Base-by-base conservation (phyloP, 92 coral and sea anemone genomes). In the Heliopora coerulea region DNA sequence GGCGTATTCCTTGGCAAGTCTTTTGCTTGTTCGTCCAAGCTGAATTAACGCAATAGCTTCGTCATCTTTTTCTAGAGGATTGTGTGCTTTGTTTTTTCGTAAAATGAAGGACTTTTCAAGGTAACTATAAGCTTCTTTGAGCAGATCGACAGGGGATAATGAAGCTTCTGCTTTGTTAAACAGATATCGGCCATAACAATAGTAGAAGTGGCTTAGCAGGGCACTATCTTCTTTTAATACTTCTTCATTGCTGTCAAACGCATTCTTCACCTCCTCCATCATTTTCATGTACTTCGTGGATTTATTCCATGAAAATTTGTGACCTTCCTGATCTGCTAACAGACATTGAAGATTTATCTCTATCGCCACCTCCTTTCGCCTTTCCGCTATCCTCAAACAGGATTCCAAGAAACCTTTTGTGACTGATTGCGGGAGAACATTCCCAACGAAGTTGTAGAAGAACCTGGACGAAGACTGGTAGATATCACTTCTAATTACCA, bases 301-400 rank as follows among this genome's bases (percentile, higher is more conserved):
- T 37, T 37, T 37, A n/a, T n/a, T n/a, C 72, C 72, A 64, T 35
- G 23, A 49, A 17, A 3, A 32, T 64, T 32, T 20, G 25, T 17
- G 72, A 12, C 72, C 72, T 15, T 8, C 54, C 35, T 64, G 72
- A 64, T 64, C 72, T 25, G 72, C 72, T 41, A 39, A 26, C 19
- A 64, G 72, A 64, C 72, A 64, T 29, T 35, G 72, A 19, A 35
- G 35, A 20, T 39, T 40, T 49, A 64, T 64, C 21, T 64, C 49
- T 9, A 64, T 64, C 3, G 52, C 54, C 23, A 24, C 25, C 17
- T 32, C 25, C 25, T 41, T 41, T 41, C 50, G 49, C 33, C 1
- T 64, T 26, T 32, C 2, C 8, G 72, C 72, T 4, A 64, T 26
- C 4, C 18, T 37, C 3, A 25, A 5, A 41, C 72, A 64, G 28